Base-by-base conservation (phyloP, 2,113 vertebrate species). In the Tachycineta bicolor region DNA sequence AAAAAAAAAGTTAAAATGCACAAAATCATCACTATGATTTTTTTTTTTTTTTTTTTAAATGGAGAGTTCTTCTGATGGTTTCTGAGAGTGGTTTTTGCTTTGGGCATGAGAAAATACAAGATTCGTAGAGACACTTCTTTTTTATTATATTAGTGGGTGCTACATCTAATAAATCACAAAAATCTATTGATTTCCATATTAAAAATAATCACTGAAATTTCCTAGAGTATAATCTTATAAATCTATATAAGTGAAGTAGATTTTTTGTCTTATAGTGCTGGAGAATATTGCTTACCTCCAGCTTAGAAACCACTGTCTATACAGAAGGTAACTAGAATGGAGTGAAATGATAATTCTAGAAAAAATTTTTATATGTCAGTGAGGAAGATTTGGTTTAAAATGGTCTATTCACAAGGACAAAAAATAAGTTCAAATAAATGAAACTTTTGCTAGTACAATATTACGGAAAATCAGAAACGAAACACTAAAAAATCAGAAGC, bases 11-110 rank as follows among this genome's bases (percentile, higher is more conserved):
- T 29, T 33, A 29, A 33, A 90, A 63, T 17, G n/a, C 21, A 23
- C 4, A 69, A 76, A 86, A 83, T 49, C 16, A 41, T 9, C 31
- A 19, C 10, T 29, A 18, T 31, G 28, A 77, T 50, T 65, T 7
- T 62, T 58, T 4, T 8, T 20, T 73, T 49, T 37, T 37, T 37
- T 37, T 37, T 37, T 37, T 37, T 37, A 10, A 37, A 26, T 34
- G 6, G 11, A 52, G 9, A 60, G 10, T 44, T 1, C 0, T 74
- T 92, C 59, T 62, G 4, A 53, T 17, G 56, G 4, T 0, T 37
- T 37, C 37, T 37, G 37, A 10, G 37, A 37, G 37, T 37, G 37
- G 37, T 37, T 37, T 37, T 37, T 37, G 37, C 37, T 37, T 37
- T 43, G 13, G 10, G 5, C 28, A 44, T 56, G 9, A 78, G 0